These are phyloP conservation scores for Rhingia campestris DNA, from an alignment of 2,888 invertebrate species.

Conservation along the genomic window DNA sequence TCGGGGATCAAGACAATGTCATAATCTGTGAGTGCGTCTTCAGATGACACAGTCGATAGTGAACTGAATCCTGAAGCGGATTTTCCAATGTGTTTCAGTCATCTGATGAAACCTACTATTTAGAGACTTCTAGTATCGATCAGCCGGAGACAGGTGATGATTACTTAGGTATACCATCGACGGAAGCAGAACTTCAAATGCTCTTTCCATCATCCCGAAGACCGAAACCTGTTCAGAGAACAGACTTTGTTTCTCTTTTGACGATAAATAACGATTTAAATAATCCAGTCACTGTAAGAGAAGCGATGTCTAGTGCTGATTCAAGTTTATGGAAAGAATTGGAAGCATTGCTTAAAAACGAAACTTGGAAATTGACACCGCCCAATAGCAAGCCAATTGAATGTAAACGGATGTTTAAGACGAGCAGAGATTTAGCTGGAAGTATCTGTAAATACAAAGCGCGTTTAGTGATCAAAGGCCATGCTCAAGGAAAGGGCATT, in stretches of 20 bases:
- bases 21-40: neutral
- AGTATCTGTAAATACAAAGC: no score
- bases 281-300: no score
- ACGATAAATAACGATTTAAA: no score
- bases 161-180: neutral
- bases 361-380: neutral
- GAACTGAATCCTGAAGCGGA: neutral
- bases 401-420: conserved; percentile 12
- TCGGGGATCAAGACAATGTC: conserved; percentile 7
- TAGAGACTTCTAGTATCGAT: neutral
- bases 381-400: no score
- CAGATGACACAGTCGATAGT: neutral
- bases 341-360: conserved; percentile 2
- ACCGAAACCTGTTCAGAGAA: neutral
- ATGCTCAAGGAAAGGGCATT: no score
- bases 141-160: conserved; percentile 5
- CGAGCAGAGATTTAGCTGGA: no score
- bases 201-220: no score
- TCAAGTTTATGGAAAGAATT: no score
- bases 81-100: neutral
- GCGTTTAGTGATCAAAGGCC: no score
- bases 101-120: conserved; percentile 1
- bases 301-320: no score
- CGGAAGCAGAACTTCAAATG: neutral
- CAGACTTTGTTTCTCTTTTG: no score